Conservation (phyloP, 2,888 invertebrate species). For the Mechanitis messenoides region DNA sequence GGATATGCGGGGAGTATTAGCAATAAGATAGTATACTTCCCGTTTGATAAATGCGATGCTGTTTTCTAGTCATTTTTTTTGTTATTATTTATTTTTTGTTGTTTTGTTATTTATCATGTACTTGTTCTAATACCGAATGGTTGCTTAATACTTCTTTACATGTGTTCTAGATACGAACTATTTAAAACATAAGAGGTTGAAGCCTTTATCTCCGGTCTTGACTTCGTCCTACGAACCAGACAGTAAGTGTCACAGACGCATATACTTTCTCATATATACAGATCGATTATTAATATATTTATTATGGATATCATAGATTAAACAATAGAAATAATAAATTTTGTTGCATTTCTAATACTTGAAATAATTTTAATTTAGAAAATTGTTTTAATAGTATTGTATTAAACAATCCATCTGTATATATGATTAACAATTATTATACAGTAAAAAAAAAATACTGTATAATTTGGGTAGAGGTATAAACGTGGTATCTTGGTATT, state of each 20-base stretch:
- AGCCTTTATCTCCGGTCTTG: slow-evolving; percentile 40
- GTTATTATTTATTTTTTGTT: background rate
- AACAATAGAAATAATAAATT: too few species aligned
- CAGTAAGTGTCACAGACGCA: slow-evolving; percentile 52
- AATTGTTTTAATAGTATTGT: background rate
- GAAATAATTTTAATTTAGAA: slow-evolving; percentile 1
- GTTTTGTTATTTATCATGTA: background rate
- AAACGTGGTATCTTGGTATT: background rate
- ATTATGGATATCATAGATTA: too few species aligned
- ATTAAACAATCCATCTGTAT: slow-evolving; percentile 8
- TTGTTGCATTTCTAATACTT: background rate
- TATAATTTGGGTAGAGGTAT: background rate
- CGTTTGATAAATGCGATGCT: background rate
- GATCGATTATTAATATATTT: background rate
- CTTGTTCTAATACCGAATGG: background rate
- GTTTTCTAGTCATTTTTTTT: slow-evolving; percentile 11
- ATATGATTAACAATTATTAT: slow-evolving; percentile 3
- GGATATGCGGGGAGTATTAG: background rate
- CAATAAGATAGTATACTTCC: too few species aligned
- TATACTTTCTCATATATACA: slow-evolving; percentile 23
- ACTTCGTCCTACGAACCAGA: slow-evolving; percentile 47
- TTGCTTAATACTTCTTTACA: slow-evolving; percentile 18
- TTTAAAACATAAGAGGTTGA: slow-evolving; percentile 46
- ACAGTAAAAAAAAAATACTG: background rate
- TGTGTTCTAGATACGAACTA: slow-evolving; percentile 32